Conservation (phyloP, 1,140 invertebrate genomes). For the Orius insidiosus region DNA sequence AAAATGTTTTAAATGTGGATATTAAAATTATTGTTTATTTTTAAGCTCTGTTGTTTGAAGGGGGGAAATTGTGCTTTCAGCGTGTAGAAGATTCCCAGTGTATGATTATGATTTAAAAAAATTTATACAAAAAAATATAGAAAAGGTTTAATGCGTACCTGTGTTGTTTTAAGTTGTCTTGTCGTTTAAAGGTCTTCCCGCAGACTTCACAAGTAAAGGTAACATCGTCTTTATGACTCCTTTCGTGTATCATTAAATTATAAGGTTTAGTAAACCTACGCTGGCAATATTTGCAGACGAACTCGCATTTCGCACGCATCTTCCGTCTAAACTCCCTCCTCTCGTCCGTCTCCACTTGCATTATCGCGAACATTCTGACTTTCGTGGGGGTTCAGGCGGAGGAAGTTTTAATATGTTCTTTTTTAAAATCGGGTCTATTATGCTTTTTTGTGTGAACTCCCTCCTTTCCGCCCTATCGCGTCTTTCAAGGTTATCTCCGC, state of each 20-base stretch:
- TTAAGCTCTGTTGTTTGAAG: no score
- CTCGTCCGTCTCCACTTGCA: conserved; percentile 79
- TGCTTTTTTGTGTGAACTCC: not conserved
- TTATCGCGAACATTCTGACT: conserved; percentile 62
- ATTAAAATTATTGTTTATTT: no score
- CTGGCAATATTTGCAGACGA: conserved; percentile 97
- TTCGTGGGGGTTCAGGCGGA: not conserved
- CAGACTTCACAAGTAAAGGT: conserved; percentile 98
- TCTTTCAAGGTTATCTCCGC: conserved; percentile 9
- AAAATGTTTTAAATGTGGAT: no score
- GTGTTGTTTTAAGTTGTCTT: conserved; percentile 90
- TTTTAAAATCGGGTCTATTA: not conserved
- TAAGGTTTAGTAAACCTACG: conserved; percentile 97
- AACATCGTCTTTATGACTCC: conserved; percentile 94
- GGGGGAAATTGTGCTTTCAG: no score
- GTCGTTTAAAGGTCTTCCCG: conserved; percentile 93
- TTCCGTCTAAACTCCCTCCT: conserved; percentile 81
- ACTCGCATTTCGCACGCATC: conserved; percentile 89
- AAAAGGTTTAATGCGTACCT: conserved; percentile 37
- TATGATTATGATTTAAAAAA: no score
- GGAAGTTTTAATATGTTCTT: conserved; percentile 3
- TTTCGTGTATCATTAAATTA: conserved; percentile 97
- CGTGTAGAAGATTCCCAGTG: no score
- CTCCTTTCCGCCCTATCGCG: not conserved
- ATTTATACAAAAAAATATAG: not conserved